Percentiles rank a stretch among this genome's conserved stretches.
Conservation (phyloP, 2,797 vertebrate species). For the Anabas testudineus region DNA sequence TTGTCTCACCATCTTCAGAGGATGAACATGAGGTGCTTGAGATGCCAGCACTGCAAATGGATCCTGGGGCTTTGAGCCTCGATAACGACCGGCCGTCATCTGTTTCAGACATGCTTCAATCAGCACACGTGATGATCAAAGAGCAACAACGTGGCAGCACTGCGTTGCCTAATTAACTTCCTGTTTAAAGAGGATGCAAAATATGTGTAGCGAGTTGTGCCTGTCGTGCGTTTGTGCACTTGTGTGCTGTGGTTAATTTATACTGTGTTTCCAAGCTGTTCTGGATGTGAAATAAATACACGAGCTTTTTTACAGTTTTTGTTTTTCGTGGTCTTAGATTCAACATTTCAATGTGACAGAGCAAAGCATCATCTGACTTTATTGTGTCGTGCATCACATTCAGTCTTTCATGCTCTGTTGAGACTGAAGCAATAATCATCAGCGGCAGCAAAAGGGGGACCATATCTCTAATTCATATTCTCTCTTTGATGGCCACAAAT, state of each 20-base stretch:
- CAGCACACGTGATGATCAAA: slow-evolving; percentile 71
- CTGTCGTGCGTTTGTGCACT: slow-evolving; percentile 49
- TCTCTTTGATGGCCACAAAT: background rate
- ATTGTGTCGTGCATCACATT: slow-evolving; percentile 22
- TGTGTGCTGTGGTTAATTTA: slow-evolving; percentile 64
- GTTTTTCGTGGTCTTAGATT: slow-evolving; percentile 10
- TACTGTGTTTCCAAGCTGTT: slow-evolving; percentile 43
- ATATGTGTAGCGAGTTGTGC: slow-evolving; percentile 62
- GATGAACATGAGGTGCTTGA: slow-evolving; percentile 82
- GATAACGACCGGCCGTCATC: slow-evolving; percentile 66
- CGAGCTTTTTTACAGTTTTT: slow-evolving; percentile 18
- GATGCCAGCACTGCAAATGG: slow-evolving; percentile 78
- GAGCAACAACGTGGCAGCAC: slow-evolving; percentile 62
- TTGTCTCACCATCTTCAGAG: slow-evolving; percentile 83
- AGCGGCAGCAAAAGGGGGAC: background rate
- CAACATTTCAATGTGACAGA: background rate
- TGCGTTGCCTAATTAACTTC: slow-evolving; percentile 68
- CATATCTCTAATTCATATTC: background rate
- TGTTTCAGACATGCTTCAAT: slow-evolving; percentile 78
- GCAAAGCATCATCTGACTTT: slow-evolving; percentile 26
- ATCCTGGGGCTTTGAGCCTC: slow-evolving; percentile 75
- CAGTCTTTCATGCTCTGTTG: slow-evolving; percentile 22
- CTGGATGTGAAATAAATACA: slow-evolving; percentile 39
- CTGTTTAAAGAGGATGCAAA: slow-evolving; percentile 70
- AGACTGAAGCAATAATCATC: slow-evolving; percentile 54